These are phyloP conservation scores for Hipparchia semele DNA, from an alignment of 2,888 invertebrate species.

Conservation along the genomic window DNA sequence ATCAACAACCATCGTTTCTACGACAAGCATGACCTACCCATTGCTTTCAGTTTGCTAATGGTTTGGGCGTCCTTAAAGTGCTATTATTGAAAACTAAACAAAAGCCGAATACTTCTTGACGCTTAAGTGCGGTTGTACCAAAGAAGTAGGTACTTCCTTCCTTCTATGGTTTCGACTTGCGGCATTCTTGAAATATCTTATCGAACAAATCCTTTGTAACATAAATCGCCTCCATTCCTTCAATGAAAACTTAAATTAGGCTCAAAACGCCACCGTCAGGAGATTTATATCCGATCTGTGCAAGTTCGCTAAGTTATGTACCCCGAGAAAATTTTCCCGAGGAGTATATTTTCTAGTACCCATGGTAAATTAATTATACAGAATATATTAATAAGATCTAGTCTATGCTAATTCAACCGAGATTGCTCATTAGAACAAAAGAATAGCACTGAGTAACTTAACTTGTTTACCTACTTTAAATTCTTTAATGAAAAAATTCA, in stretches of 20 bases:
- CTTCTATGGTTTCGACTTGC: constrained; percentile 38
- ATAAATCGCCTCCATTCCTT: constrained; percentile 54
- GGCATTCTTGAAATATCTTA: constrained; percentile 53
- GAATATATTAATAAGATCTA: neutral
- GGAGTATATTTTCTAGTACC: constrained; percentile 31
- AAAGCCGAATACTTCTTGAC: constrained; percentile 19
- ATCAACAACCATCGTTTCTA: no score
- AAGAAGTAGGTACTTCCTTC: no score
- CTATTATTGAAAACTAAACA: constrained; percentile 26
- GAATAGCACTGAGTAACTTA: no score
- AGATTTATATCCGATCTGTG: constrained; percentile 48
- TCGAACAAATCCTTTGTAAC: constrained; percentile 67
- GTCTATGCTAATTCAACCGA: neutral
- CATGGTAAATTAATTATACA: constrained; percentile 30
- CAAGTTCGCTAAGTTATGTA: constrained; percentile 44
- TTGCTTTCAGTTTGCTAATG: no score
- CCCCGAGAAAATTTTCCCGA: constrained; percentile 32
- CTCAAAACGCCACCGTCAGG: constrained; percentile 48
- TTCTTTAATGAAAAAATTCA: no score
- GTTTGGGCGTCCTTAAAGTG: neutral
- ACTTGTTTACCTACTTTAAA: no score
- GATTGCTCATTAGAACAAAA: no score
- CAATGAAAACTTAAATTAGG: constrained; percentile 72
- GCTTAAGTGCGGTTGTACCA: constrained; percentile 33
- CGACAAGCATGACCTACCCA: no score